A percentile compares a stretch with the other conserved stretches of the same genome.
Conservation (phyloP, 1,140 invertebrate species). For the Portunus trituberculatus region DNA sequence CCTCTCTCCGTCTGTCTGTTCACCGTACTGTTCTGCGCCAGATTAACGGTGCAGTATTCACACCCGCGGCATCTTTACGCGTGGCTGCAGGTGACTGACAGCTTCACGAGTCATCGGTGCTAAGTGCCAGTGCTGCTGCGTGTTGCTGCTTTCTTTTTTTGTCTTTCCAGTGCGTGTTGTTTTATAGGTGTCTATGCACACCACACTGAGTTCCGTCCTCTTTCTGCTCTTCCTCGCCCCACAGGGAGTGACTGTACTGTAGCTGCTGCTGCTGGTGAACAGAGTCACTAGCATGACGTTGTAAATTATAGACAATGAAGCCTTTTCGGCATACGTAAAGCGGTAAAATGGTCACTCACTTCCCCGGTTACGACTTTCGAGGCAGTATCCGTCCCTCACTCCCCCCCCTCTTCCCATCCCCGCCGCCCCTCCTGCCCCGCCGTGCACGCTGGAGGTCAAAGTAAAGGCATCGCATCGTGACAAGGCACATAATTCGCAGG, state of each 20-base stretch:
- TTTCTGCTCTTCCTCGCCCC: too few species aligned
- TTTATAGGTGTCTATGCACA: too few species aligned
- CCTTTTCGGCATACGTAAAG: neutral
- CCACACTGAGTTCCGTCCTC: too few species aligned
- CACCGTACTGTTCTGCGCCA: neutral
- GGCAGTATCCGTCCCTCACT: neutral
- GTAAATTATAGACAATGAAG: neutral
- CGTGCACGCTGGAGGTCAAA: neutral
- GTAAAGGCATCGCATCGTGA: neutral
- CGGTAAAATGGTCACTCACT: neutral
- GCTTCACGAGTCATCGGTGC: neutral
- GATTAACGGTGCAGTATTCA: slow-evolving; percentile 11
- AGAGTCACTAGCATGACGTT: neutral
- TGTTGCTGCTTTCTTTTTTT: neutral
- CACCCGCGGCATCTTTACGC: neutral
- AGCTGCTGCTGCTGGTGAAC: neutral
- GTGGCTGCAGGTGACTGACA: neutral
- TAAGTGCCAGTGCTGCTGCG: neutral
- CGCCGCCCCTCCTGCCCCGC: neutral
- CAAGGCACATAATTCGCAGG: neutral
- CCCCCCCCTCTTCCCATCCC: neutral
- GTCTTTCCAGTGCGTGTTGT: too few species aligned
- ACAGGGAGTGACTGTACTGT: too few species aligned
- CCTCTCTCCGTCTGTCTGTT: neutral
- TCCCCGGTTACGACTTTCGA: neutral